Percentiles rank a stretch among this genome's conserved stretches.
phyloP scores from a whole-genome alignment of 2,797 vertebrate genomes.

The Squalus acanthias region DNA sequence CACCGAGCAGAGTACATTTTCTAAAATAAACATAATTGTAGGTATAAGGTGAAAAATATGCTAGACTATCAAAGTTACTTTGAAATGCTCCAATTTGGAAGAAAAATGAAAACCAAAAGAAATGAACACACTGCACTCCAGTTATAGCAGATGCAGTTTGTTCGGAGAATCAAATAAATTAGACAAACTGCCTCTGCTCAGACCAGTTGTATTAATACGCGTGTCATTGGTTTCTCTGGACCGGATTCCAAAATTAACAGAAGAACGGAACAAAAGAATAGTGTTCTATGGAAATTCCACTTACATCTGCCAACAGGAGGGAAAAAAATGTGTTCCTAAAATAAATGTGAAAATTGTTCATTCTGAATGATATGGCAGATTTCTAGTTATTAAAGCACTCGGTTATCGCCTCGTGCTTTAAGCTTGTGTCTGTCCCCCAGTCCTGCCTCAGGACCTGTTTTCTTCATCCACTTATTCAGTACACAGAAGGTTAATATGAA shows the following conservation, averaged over 20 bases:
- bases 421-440: not conserved
- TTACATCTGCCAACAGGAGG: not conserved
- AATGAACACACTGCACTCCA: not conserved
- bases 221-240: not conserved
- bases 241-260: not conserved
- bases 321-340: not conserved
- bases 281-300: not conserved
- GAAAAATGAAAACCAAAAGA: not conserved
- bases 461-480: not conserved
- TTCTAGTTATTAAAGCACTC: not conserved
- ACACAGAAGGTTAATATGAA: not conserved
- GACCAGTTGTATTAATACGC: not conserved
- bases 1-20: not conserved
- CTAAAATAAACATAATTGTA: not conserved
- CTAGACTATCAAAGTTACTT: not conserved
- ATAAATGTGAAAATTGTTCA: not conserved
- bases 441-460: not conserved
- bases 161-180: not conserved
- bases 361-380: not conserved
- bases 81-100: not conserved
- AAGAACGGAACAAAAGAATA: not conserved
- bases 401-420: not conserved
- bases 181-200: not conserved
- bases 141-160: not conserved
- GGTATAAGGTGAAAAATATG: not conserved